Base-by-base conservation (phyloP, 2,797 vertebrate genomes). In the Eulemur rubriventer region DNA sequence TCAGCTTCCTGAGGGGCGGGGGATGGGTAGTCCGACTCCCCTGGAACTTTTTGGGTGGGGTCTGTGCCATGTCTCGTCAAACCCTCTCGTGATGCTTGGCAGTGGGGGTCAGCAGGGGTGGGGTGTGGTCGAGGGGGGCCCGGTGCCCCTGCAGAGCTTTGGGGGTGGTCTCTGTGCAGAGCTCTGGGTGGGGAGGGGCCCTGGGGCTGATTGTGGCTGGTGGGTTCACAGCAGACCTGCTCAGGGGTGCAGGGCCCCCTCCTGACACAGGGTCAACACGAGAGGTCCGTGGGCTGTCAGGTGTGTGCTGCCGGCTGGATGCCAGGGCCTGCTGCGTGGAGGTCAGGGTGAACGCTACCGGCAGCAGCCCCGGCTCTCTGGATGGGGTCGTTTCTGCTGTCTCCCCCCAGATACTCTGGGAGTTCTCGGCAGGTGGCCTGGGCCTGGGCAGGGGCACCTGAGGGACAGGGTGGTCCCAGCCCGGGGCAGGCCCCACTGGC, bases 171-270 rank as follows among this genome's bases (percentile, higher is more conserved):
- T 26, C 55, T 17, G 5, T 61, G 79, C 3, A 4, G 38, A 61
- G 79, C 20, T 55, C n/a, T 24, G 48, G 55, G 55, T 55, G 43
- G 28, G 61, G 3, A 4, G 16, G 48, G 10, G 17, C 26, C 43
- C 33, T 9, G 43, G 11, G 26, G 35, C n/a, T 2, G 43, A 11
- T 7, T 1, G 33, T 50, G 59, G 57, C 0, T 7, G 3, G 46
- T 28, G 16, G 30, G 26, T 86, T 72, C 28, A 33, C 16, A 22
- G 11, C 26, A 43, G 67, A 48, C 65, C n/a, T 17, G 3, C 33
- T 8, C 4, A 4, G 41, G 38, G 41, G 18, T 33, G 28, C 38
- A 33, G 41, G 6, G 24, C 11, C 18, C 78, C 55, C 30, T 17
- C n/a, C 41, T 63, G 57, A 63, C 57, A 7, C 3, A 9, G 80